These are phyloP conservation scores for Antheraea yamamai DNA, from an alignment of 2,888 invertebrate genomes.

Conservation along the genomic window DNA sequence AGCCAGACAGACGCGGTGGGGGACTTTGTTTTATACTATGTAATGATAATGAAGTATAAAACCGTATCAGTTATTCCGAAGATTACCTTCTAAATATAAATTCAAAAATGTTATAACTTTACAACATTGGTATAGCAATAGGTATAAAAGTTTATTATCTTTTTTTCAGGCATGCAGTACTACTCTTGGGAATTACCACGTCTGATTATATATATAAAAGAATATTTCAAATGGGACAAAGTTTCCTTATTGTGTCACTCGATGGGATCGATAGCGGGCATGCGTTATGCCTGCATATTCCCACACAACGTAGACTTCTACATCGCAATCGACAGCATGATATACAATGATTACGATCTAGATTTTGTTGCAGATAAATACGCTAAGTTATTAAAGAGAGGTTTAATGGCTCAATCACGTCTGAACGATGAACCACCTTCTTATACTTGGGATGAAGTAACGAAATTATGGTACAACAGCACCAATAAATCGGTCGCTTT, in stretches of 20 bases:
- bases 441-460: conserved; percentile 84
- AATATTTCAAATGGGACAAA: conserved; percentile 86
- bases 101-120: too few relatives aligned
- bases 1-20: too few relatives aligned
- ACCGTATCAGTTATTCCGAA: too few relatives aligned
- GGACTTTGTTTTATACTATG: too few relatives aligned
- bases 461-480: conserved; percentile 79
- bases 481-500: conserved; percentile 80
- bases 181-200: conserved; percentile 68
- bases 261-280: conserved; percentile 84
- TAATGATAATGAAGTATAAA: too few relatives aligned
- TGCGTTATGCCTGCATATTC: conserved; percentile 83
- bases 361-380: conserved; percentile 60
- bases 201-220: conserved; percentile 79
- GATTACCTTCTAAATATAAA: too few relatives aligned
- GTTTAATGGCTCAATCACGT: conserved; percentile 59
- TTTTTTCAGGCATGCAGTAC: conserved; percentile 65
- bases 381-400: conserved; percentile 68
- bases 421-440: conserved; percentile 79
- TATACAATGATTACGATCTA: conserved; percentile 64
- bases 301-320: conserved; percentile 83
- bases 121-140: too few relatives aligned
- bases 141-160: neutral
- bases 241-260: conserved; percentile 87
- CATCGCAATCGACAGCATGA: conserved; percentile 80